phyloP scores from a whole-genome alignment of 2,113 vertebrate genomes.

The Mus pahari region DNA sequence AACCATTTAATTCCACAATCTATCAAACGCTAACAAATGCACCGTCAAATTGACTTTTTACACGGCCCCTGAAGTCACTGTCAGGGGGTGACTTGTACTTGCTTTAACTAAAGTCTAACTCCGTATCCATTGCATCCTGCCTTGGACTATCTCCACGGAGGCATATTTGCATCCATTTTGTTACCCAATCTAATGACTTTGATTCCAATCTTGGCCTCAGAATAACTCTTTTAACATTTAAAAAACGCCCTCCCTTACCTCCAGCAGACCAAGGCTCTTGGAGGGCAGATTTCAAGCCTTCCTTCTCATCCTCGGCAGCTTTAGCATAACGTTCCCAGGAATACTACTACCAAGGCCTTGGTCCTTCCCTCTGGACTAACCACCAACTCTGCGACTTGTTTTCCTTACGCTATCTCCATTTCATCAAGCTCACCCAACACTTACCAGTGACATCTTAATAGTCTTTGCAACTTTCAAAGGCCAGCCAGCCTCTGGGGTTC shows the following conservation, averaged over 20 bases:
- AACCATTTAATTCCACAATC: background rate
- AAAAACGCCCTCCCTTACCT: background rate
- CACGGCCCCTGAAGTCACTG: background rate
- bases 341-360: conserved; percentile 14
- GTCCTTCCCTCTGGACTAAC: conserved; percentile 8
- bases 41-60: background rate
- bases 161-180: background rate
- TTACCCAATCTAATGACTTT: conserved; percentile 20
- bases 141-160: background rate
- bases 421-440: conserved; percentile 42
- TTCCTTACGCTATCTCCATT: conserved; percentile 17
- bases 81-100: background rate
- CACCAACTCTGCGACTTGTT: background rate
- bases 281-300: conserved; percentile 7
- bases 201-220: background rate
- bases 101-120: conserved; percentile 56
- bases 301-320: conserved; percentile 1
- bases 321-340: conserved; percentile 3
- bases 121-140: background rate
- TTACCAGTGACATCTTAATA: conserved; percentile 64
- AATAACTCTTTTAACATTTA: background rate
- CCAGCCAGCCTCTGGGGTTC: background rate
- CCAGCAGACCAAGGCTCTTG: background rate
- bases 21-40: conserved; percentile 2
- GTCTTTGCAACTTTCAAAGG: conserved; percentile 73